Evolutionary conservation across 2,797 vertebrate genomes (phyloP), one percentile per base, ranked within the genome.

Genomic region (Phataginus tricuspis): DNA sequence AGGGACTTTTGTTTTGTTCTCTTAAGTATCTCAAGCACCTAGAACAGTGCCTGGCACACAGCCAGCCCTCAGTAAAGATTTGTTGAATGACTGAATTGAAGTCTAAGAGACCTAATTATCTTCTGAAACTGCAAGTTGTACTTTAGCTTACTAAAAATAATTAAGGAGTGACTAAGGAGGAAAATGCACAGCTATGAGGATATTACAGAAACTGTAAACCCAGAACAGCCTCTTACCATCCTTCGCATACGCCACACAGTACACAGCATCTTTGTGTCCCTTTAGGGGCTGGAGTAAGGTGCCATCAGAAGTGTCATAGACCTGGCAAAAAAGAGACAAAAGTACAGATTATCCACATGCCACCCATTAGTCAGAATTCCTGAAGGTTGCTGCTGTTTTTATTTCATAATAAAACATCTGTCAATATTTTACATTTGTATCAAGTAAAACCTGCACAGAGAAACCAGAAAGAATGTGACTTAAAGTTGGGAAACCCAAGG

Each of bases 241-340:
- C 98, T 99, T 99, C 42, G 99, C 99, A 53, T 99, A 99, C 1
- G 99, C 99, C 96, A 99, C 99, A 92, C 99, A 99, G 97, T 99
- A 99, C 3, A 99, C 99, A 0, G 99, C 99, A 96, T 99, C 99
- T 98, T 99, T 99, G 95, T 99, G 99, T 97, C 99, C 99, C 94
- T 99, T 99, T 96, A 99, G 97, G 42, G 99, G 99, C 96, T 99
- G 99, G 94, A 99, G 99, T 84, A 99, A 98, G 29, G 99, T 99
- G 86, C 99, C 99, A 98, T 99, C 99, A 59, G 99, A 99, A 68
- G 99, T 99, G 86, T 99, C 99, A 95, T 99, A 99, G 13, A 99
- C 99, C 99, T 99, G 91, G 96, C 96, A 61, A 97, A 95, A 34
- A 84, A 71, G 29, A 39, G 71, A 57, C 80, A 31, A 2, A 83